Conservation (phyloP, 1,140 invertebrate genomes). For the Tenebrio molitor region DNA sequence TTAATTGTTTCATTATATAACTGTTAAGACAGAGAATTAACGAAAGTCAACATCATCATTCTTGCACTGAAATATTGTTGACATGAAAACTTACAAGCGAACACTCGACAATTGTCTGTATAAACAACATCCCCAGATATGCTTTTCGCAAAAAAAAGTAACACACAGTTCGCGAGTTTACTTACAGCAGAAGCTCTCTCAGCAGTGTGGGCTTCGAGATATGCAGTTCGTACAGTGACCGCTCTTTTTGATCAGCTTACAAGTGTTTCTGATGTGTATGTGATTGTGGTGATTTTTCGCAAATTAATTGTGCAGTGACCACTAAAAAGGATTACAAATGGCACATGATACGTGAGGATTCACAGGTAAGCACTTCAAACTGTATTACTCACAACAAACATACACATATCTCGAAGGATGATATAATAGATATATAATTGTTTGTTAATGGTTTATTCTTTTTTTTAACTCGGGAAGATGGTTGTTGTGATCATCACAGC, state of each 20-base stretch:
- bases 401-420: background rate
- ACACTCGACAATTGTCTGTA: conserved; percentile 9
- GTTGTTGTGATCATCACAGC: background rate
- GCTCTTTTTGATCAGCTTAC: background rate
- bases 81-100: conserved; percentile 8
- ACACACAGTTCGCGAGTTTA: conserved; percentile 20
- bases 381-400: background rate
- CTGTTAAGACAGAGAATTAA: conserved; percentile 29
- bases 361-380: conserved; percentile 5
- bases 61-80: conserved; percentile 16
- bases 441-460: background rate
- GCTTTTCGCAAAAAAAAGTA: conserved; percentile 5
- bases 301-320: no score
- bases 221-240: background rate
- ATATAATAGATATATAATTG: conserved; percentile 6
- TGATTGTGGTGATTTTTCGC: no score
- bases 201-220: background rate
- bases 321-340: conserved; percentile 3
- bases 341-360: conserved; percentile 4
- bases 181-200: background rate
- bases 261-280: no score
- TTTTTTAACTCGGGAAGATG: background rate
- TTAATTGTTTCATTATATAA: conserved; percentile 23
- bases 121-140: conserved; percentile 16
- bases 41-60: conserved; percentile 12